Percentiles rank a stretch among this genome's conserved stretches.
Conservation (phyloP, 35 echinoderm and acorn worm species). For the Ophioderma brevispina region DNA sequence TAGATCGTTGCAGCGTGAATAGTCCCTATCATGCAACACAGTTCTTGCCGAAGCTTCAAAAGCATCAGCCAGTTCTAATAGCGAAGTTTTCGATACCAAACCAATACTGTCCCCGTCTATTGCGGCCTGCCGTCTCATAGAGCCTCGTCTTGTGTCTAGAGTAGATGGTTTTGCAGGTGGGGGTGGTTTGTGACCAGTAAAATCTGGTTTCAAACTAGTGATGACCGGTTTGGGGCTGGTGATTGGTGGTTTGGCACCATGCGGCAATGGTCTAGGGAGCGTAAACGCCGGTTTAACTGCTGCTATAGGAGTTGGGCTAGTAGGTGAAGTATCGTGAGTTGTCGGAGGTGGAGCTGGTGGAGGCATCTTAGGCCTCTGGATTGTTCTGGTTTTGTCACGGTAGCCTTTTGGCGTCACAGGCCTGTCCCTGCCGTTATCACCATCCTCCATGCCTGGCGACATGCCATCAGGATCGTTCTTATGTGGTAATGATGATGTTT, state of each 20-base stretch:
- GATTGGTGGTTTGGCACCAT: slow-evolving; percentile 52
- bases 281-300: slow-evolving; percentile 53
- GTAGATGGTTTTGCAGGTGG: slow-evolving; percentile 46
- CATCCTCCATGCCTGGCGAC: not conserved
- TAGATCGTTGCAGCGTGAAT: slow-evolving; percentile 63
- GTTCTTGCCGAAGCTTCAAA: slow-evolving; percentile 55
- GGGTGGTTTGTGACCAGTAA: slow-evolving; percentile 43
- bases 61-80: slow-evolving; percentile 63
- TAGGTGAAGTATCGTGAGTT: slow-evolving; percentile 60
- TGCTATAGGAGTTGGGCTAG: slow-evolving; percentile 42
- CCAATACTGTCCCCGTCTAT: slow-evolving; percentile 21
- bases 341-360: slow-evolving; percentile 72
- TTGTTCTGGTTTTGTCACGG: slow-evolving; percentile 63
- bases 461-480: slow-evolving; percentile 30
- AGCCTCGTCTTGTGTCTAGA: slow-evolving; percentile 33
- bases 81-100: slow-evolving; percentile 40
- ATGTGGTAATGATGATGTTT: slow-evolving; percentile 74
- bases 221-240: slow-evolving; percentile 70
- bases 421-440: slow-evolving; percentile 41
- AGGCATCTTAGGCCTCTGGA: slow-evolving; percentile 51
- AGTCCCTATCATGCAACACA: slow-evolving; percentile 69
- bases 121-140: not conserved
- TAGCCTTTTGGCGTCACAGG: slow-evolving; percentile 40
- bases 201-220: slow-evolving; percentile 41
- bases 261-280: slow-evolving; percentile 64